Evolutionary conservation across 2,113 vertebrate species (phyloP).

Genomic region (Chitala chitala): DNA sequence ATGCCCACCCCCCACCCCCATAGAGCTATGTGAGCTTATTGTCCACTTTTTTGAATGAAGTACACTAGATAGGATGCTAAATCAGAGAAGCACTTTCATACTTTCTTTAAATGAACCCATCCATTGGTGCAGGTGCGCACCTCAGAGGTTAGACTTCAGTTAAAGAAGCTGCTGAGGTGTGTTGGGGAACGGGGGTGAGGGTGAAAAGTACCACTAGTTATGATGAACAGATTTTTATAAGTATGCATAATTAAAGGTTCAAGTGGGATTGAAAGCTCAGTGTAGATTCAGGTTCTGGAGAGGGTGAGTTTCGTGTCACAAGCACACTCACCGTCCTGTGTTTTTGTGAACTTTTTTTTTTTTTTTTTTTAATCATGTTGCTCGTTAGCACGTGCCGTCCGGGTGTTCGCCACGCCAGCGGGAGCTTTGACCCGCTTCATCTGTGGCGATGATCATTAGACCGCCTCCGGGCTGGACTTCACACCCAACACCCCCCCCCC

Average conservation of each 20-base stretch:
- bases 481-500: not conserved
- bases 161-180: not conserved
- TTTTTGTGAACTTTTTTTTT: not conserved
- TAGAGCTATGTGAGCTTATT: no score
- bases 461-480: not conserved
- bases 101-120: not conserved
- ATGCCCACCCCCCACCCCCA: no score
- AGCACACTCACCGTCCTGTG: not conserved
- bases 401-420: no score
- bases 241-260: constrained; percentile 4
- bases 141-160: no score
- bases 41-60: not conserved
- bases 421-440: not conserved
- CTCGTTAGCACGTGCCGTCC: not conserved
- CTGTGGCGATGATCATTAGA: not conserved
- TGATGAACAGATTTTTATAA: not conserved
- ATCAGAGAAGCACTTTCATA: no score
- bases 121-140: not conserved
- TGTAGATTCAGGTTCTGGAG: not conserved
- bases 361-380: no score
- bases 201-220: not conserved
- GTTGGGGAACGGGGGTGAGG: not conserved
- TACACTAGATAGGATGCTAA: not conserved
- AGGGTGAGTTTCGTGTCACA: not conserved
- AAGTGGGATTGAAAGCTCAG: not conserved